Conservation (phyloP, 2,797 vertebrate species). For the Scyliorhinus canicula region DNA sequence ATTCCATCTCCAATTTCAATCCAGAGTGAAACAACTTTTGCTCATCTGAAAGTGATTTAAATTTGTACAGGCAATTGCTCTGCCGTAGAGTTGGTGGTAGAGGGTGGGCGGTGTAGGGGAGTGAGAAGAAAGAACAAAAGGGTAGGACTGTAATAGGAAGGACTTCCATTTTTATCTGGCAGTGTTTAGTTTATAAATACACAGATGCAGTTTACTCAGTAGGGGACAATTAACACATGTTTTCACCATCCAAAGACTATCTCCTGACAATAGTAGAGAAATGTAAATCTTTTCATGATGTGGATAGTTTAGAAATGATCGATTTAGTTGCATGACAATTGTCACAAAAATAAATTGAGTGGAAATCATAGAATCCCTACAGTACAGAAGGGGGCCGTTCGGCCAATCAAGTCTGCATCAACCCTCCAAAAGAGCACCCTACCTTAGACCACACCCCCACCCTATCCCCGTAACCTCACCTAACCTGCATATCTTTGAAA, state of each 20-base stretch:
- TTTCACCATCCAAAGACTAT: background rate
- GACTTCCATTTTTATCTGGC: background rate
- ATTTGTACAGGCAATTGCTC: too few species aligned
- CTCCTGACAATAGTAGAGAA: background rate
- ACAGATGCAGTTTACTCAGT: background rate
- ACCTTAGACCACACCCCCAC: too few species aligned
- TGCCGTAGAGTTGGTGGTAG: too few species aligned
- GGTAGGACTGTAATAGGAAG: too few species aligned
- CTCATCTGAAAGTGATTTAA: background rate
- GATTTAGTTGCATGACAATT: background rate
- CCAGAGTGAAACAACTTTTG: background rate
- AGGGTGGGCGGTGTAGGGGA: too few species aligned
- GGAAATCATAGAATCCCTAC: too few species aligned
- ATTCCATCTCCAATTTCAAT: background rate
- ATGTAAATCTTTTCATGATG: background rate
- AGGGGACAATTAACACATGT: background rate
- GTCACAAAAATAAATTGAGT: background rate
- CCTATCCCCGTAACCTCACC: too few species aligned
- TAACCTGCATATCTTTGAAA: too few species aligned
- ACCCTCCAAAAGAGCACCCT: too few species aligned
- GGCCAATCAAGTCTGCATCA: too few species aligned
- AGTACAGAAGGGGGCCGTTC: too few species aligned
- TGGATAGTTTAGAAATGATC: background rate
- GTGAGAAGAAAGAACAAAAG: too few species aligned
- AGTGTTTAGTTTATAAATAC: background rate